Conservation (phyloP, 2,113 vertebrate species). For the Hemiscyllium ocellatum region DNA sequence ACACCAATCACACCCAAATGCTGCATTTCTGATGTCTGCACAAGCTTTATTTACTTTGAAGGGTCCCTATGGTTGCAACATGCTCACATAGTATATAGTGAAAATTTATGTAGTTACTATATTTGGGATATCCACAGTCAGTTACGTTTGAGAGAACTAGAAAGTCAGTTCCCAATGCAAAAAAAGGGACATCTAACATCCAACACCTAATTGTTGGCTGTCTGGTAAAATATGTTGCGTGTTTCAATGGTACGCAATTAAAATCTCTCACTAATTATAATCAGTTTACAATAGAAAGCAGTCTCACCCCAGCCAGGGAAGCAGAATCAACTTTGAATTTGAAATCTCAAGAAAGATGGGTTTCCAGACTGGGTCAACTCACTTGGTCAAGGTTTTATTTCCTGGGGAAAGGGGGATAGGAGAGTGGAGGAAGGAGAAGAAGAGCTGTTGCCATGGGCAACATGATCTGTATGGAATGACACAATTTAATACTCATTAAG, state of each 20-base stretch:
- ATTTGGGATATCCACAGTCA: background rate
- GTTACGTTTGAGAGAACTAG: background rate
- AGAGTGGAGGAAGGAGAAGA: slow-evolving; percentile 38
- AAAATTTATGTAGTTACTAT: background rate
- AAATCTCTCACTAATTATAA: background rate
- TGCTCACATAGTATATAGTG: background rate
- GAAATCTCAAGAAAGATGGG: background rate
- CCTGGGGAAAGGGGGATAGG: slow-evolving; percentile 12
- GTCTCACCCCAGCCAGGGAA: slow-evolving; percentile 1
- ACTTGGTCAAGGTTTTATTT: background rate
- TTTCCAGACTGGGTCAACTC: slow-evolving; percentile 2
- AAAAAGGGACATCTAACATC: background rate
- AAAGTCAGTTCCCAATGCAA: background rate
- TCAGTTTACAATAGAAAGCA: background rate
- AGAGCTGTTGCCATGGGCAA: slow-evolving; percentile 46
- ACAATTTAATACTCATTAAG: slow-evolving; percentile 41
- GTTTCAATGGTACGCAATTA: background rate
- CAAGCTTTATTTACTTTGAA: slow-evolving; percentile 13
- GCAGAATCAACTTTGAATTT: slow-evolving; percentile 29
- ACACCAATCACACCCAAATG: background rate
- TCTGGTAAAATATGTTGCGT: background rate
- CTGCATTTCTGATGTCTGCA: background rate
- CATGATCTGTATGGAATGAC: slow-evolving; percentile 43
- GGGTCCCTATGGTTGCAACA: background rate
- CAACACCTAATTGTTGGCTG: background rate